These are phyloP conservation scores for Myopa tessellatipennis DNA, from an alignment of 2,888 invertebrate species.

Conservation along the genomic window DNA sequence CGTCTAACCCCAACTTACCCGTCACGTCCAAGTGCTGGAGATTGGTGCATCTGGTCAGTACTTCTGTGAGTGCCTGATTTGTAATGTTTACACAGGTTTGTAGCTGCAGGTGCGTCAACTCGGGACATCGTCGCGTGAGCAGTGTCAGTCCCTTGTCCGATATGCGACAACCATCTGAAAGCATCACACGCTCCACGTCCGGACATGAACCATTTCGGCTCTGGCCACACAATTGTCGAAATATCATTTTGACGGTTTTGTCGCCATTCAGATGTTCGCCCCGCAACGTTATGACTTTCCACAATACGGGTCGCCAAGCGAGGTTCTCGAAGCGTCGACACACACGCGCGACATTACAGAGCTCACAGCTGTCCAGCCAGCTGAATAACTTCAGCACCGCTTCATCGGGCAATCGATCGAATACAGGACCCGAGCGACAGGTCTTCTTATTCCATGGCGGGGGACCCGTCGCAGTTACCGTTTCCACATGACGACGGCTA, in stretches of 20 bases:
- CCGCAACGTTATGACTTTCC: constrained; percentile 76
- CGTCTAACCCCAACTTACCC: constrained; percentile 70
- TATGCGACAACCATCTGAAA: constrained; percentile 78
- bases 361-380: constrained; percentile 77
- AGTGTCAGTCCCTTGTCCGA: constrained; percentile 82
- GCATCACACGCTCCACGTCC: constrained; percentile 75
- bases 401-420: constrained; percentile 77
- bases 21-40: constrained; percentile 87
- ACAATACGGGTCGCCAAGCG: constrained; percentile 82
- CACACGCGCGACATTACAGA: constrained; percentile 80
- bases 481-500: constrained; percentile 48
- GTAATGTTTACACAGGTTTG: constrained; percentile 81
- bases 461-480: constrained; percentile 53
- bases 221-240: constrained; percentile 75
- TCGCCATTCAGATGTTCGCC: constrained; percentile 74
- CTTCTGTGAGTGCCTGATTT: constrained; percentile 81
- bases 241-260: constrained; percentile 74
- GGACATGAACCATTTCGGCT: constrained; percentile 77
- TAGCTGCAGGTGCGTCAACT: constrained; percentile 83
- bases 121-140: constrained; percentile 82
- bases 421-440: constrained; percentile 68
- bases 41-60: constrained; percentile 82
- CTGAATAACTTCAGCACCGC: constrained; percentile 77
- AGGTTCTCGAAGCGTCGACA: constrained; percentile 81
- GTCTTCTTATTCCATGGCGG: constrained; percentile 68